These are phyloP conservation scores for Centropus unirufus DNA, from an alignment of 2,113 vertebrate genomes.

Conservation along the genomic window DNA sequence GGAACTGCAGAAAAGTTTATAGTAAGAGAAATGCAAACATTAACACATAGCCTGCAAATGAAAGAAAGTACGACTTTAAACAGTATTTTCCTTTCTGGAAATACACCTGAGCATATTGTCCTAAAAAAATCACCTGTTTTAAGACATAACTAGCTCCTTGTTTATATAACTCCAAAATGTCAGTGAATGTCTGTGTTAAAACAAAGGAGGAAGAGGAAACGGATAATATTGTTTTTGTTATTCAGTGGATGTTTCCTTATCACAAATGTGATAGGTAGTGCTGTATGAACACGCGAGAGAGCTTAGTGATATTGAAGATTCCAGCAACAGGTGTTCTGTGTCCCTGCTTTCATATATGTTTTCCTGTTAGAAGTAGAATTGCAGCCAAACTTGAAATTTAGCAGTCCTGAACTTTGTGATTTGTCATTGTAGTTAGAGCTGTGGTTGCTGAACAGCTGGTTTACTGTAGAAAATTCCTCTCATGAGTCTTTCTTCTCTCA, in stretches of 20 bases:
- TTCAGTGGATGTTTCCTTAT: conserved; percentile 62
- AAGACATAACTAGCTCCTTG: background rate
- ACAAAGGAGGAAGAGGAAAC: conserved; percentile 30
- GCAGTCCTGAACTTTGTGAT: conserved; percentile 44
- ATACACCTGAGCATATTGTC: background rate
- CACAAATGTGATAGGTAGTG: conserved; percentile 19
- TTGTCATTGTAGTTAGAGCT: background rate
- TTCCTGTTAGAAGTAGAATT: conserved; percentile 38
- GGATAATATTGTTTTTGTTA: background rate
- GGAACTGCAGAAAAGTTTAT: background rate
- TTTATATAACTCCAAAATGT: conserved; percentile 12
- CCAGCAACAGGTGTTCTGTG: conserved; percentile 56
- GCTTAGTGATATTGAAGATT: conserved; percentile 26
- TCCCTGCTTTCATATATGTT: background rate
- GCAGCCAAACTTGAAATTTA: conserved; percentile 60
- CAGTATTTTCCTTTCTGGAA: background rate
- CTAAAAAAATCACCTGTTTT: background rate
- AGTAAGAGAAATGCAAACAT: background rate
- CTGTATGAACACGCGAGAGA: conserved; percentile 34
- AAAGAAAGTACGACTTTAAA: background rate
- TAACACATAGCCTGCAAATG: background rate
- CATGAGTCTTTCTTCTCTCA: background rate
- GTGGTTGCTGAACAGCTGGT: conserved; percentile 38
- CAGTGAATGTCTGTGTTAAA: conserved; percentile 18
- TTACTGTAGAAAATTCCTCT: conserved; percentile 15